These are phyloP conservation scores for Mya arenaria DNA, from an alignment of 1,140 invertebrate species.

Conservation along the genomic window DNA sequence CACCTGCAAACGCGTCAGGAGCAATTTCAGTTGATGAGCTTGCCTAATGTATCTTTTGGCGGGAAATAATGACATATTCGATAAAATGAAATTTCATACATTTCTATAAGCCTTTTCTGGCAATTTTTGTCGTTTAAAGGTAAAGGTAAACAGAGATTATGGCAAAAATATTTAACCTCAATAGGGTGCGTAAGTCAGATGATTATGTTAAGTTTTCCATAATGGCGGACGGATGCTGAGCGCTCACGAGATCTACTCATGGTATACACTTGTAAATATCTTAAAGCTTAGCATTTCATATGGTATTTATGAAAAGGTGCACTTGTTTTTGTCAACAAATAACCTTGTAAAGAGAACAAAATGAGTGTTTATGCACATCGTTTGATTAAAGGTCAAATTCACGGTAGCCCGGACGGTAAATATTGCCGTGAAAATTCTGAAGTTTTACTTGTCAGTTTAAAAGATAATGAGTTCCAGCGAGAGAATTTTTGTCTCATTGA, in stretches of 20 bases:
- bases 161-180: constrained; percentile 47
- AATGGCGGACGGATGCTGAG: constrained; percentile 55
- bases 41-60: constrained; percentile 5
- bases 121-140: not conserved
- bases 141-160: constrained; percentile 55
- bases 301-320: too few relatives aligned
- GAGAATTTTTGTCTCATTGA: too few relatives aligned
- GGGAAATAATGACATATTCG: constrained; percentile 8
- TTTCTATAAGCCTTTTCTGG: not conserved
- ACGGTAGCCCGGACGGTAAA: too few relatives aligned
- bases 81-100: not conserved
- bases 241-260: not conserved
- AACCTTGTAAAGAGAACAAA: too few relatives aligned
- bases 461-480: too few relatives aligned
- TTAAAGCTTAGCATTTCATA: not conserved
- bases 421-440: too few relatives aligned
- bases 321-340: too few relatives aligned
- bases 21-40: constrained; percentile 5
- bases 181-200: constrained; percentile 39
- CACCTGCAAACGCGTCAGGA: constrained; percentile 37
- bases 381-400: too few relatives aligned
- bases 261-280: not conserved
- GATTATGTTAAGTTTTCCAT: constrained; percentile 48
- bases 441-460: too few relatives aligned
- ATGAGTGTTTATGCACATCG: too few relatives aligned